Conservation (phyloP, 2,888 invertebrate species). For the Nomada flava region DNA sequence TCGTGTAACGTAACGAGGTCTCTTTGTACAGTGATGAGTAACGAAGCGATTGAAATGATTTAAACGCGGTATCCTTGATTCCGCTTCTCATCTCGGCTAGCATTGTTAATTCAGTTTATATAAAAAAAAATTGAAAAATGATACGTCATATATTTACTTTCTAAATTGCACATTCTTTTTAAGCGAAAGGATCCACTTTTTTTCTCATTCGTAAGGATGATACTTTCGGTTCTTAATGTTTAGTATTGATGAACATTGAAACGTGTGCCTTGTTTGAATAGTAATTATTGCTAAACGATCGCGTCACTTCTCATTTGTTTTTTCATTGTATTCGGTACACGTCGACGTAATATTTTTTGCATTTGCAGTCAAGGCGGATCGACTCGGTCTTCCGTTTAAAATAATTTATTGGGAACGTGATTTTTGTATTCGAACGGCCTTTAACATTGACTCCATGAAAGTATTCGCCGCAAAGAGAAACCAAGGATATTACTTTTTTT, state of each 20-base stretch:
- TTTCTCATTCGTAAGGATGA: too few species aligned
- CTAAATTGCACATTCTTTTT: background rate
- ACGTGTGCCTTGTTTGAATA: too few species aligned
- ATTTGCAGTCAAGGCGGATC: slow-evolving; percentile 17
- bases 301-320: slow-evolving; percentile 7
- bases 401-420: slow-evolving; percentile 45
- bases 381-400: slow-evolving; percentile 11
- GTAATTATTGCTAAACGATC: slow-evolving; percentile 1
- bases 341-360: slow-evolving; percentile 27
- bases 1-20: slow-evolving; percentile 19
- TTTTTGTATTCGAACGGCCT: slow-evolving; percentile 24
- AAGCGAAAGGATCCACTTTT: too few species aligned
- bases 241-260: too few species aligned
- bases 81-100: background rate
- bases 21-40: slow-evolving; percentile 8
- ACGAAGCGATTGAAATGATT: slow-evolving; percentile 28
- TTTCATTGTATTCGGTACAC: slow-evolving; percentile 18
- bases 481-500: slow-evolving; percentile 27
- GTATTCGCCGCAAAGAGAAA: slow-evolving; percentile 15
- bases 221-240: too few species aligned
- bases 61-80: slow-evolving; percentile 15
- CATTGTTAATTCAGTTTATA: background rate
- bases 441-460: slow-evolving; percentile 20
- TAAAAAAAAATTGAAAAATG: background rate
- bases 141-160: too few species aligned